Evolutionary conservation across 2,888 invertebrate species (phyloP).

Genomic region (Habrosyne pyritoides): DNA sequence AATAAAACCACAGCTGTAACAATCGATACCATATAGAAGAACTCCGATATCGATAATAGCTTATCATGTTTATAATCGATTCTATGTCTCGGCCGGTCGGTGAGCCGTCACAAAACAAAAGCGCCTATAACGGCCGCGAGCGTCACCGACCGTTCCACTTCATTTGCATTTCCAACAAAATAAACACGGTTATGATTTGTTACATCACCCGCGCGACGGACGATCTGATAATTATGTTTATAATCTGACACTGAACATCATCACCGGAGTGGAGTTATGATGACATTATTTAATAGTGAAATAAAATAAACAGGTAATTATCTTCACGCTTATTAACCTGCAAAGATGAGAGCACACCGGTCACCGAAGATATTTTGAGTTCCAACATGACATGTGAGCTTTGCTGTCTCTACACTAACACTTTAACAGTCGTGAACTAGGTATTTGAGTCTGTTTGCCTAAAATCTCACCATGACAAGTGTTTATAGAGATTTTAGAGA

Average conservation of each 20-base stretch:
- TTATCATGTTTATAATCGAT: conserved; percentile 24
- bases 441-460: too few species aligned
- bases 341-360: too few species aligned
- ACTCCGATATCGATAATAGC: conserved; percentile 19
- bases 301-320: neutral
- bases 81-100: conserved; percentile 16
- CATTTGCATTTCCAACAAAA: conserved; percentile 56
- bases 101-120: conserved; percentile 14
- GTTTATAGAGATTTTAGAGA: too few species aligned
- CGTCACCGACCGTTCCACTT: conserved; percentile 39
- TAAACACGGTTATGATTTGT: conserved; percentile 48
- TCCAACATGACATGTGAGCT: too few species aligned
- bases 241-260: conserved; percentile 18
- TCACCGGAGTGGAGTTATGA: neutral
- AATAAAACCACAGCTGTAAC: neutral
- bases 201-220: conserved; percentile 33
- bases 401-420: too few species aligned
- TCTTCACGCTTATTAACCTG: too few species aligned
- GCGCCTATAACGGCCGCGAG: conserved; percentile 22
- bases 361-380: too few species aligned
- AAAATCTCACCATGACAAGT: too few species aligned
- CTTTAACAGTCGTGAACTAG: too few species aligned
- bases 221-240: conserved; percentile 35
- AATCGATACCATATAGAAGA: neutral
- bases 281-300: neutral